Evolutionary conservation across 2,113 vertebrate species (phyloP).

Genomic region (zebrafish (Danio rerio)): GRCz12tu NC_133187.1:23261501-23262000

Average conservation of each 20-base stretch:
- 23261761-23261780: constrained; percentile 19
- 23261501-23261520: constrained; percentile 34
- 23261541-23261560: constrained; percentile 21
- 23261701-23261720: constrained; percentile 57
- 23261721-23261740: constrained; percentile 70
- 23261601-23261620: constrained; percentile 21
- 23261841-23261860: constrained; percentile 15
- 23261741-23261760: constrained; percentile 7
- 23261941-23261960: constrained; percentile 53
- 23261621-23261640: constrained; percentile 49
- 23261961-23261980: constrained; percentile 69
- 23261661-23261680: constrained; percentile 59
- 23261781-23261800: constrained; percentile 20
- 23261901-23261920: constrained; percentile 20
- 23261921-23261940: constrained; percentile 26
- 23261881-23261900: constrained; percentile 58
- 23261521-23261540: neutral
- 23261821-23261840: constrained; percentile 48
- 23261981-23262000: constrained; percentile 33
- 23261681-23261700: constrained; percentile 69
- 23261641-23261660: constrained; percentile 50
- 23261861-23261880: constrained; percentile 46
- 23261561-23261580: constrained; percentile 22
- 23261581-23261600: constrained; percentile 10
- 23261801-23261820: constrained; percentile 60